Conservation (phyloP, 2,888 invertebrate species). For the Hipparchia sbordonii region DNA sequence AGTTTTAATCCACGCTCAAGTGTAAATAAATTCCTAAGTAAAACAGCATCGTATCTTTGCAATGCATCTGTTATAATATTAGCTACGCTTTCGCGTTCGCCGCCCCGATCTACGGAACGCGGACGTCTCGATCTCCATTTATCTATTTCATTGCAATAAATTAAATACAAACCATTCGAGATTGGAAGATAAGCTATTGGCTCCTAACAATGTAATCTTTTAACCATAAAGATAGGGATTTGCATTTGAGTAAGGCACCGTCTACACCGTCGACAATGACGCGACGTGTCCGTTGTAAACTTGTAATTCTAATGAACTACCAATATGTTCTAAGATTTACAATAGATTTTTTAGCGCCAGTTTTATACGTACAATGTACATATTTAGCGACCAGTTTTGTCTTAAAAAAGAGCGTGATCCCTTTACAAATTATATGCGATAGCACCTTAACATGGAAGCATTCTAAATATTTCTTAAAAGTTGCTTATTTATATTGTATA, state of each 20-base stretch:
- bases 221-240: slow-evolving; percentile 77
- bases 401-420: too few species aligned
- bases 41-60: slow-evolving; percentile 49
- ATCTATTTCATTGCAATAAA: slow-evolving; percentile 80
- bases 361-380: too few species aligned
- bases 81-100: slow-evolving; percentile 51
- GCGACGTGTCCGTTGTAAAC: neutral
- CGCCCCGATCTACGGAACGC: slow-evolving; percentile 63
- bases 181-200: slow-evolving; percentile 74
- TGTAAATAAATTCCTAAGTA: slow-evolving; percentile 25
- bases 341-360: too few species aligned
- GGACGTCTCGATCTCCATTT: slow-evolving; percentile 72
- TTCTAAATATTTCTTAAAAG: too few species aligned
- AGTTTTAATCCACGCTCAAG: slow-evolving; percentile 1
- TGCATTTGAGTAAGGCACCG: slow-evolving; percentile 74
- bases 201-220: slow-evolving; percentile 80
- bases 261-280: neutral
- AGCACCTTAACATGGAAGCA: too few species aligned
- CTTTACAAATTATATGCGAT: too few species aligned
- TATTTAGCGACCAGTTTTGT: too few species aligned
- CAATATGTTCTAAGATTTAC: too few species aligned
- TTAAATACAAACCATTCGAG: slow-evolving; percentile 73
- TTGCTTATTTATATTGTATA: too few species aligned
- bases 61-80: slow-evolving; percentile 61
- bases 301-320: too few species aligned